phyloP scores from a whole-genome alignment of 30 jellyfish, hydroid and myxozoan species.

The Clytia hemisphaerica region DNA sequence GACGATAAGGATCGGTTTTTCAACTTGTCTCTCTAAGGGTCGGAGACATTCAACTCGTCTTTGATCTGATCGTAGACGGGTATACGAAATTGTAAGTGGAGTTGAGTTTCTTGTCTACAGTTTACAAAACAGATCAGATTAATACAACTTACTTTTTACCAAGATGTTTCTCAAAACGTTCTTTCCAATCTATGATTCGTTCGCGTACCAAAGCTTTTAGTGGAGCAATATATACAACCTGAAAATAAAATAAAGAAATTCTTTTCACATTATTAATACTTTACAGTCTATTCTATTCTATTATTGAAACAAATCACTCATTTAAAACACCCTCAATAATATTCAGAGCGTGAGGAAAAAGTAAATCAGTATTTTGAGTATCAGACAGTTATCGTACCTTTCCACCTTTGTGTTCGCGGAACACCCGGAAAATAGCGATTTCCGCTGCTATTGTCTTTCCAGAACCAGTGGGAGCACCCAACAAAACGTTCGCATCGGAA shows the following conservation, averaged over 20 bases:
- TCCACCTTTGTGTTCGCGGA: slow-evolving; percentile 79
- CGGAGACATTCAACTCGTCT: too few relatives aligned
- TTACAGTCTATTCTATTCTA: neutral
- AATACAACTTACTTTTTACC: slow-evolving; percentile 78
- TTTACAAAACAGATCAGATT: too few relatives aligned
- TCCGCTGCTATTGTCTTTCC: slow-evolving; percentile 99
- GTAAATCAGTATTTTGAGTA: too few relatives aligned
- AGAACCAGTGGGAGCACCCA: slow-evolving; percentile 99
- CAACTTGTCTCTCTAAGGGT: too few relatives aligned
- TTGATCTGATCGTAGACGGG: too few relatives aligned
- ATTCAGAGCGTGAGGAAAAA: too few relatives aligned
- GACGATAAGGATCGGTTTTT: too few relatives aligned
- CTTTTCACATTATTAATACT: neutral
- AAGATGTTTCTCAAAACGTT: slow-evolving; percentile 63
- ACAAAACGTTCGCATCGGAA: slow-evolving; percentile 86
- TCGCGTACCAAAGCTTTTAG: slow-evolving; percentile 94
- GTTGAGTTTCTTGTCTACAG: too few relatives aligned
- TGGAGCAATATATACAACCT: slow-evolving; percentile 99
- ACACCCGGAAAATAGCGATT: slow-evolving; percentile 79
- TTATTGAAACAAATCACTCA: neutral
- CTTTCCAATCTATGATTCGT: slow-evolving; percentile 91
- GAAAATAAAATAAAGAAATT: neutral
- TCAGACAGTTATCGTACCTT: slow-evolving; percentile 65
- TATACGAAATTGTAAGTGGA: too few relatives aligned
- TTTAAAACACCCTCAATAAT: too few relatives aligned